Base-by-base conservation (phyloP, 2,113 vertebrate genomes). In the Halcyon malimbica region DNA sequence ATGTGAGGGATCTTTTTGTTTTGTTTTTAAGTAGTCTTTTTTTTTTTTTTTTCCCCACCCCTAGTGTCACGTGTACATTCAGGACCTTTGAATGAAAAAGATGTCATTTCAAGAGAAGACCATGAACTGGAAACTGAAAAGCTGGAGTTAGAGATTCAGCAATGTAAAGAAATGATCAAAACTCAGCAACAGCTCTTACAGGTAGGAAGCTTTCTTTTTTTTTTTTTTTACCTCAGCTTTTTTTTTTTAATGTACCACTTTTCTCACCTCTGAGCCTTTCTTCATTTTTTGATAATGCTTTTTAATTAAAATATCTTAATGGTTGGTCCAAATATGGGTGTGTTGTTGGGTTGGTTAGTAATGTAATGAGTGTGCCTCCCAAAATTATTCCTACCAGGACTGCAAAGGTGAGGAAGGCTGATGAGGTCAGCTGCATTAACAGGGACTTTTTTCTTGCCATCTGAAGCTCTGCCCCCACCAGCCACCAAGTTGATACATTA, bases 101-200 rank as follows among this genome's bases (percentile, higher is more conserved):
- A 99, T 67, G 96, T 99, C 53, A 98, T 99, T 82, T 98, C 98
- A 64, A 98, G 98, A 91, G 98, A 99, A 92, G 98, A 98, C 37
- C 99, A 99, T 11, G 99, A 99, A 86, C 98, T 99, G 65, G 99
- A 99, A 97, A 98, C 99, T 74, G 99, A 99, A 95, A 98, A 98
- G 73, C 98, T 99, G 31, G 98, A 98, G 92, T 59, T 98, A 84
- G 99, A 99, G 97, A 99, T 99, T 93, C 99, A 99, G 64, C 99
- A 99, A 17, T 99, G 99, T 96, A 99, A 98, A 97, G 99, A 99
- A 95, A 99, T 99, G 97, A 99, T 99, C 91, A 99, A 99, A 93
- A 98, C 98, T 44, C 99, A 99, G 86, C 99, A 99, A 75, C 99
- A 99, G 50, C 98, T 99, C 75, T 97, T 99, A 46, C 99, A 99